Evolutionary conservation across 2,797 vertebrate species (phyloP), one percentile per base, ranked within the genome.

Genomic region (Zalophus californianus): DNA sequence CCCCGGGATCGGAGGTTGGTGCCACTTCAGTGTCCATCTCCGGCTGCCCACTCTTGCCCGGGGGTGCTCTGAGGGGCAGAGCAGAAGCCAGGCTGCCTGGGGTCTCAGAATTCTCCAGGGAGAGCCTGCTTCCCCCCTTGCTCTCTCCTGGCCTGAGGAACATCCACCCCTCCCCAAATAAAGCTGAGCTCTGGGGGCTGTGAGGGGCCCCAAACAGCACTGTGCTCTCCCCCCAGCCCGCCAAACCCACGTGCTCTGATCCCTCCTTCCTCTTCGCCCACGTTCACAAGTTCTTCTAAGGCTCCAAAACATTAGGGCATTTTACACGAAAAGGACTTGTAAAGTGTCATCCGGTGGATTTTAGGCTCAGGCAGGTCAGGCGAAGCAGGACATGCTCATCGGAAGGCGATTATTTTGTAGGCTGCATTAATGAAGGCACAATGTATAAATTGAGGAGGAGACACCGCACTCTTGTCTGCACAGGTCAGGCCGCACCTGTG

Each of bases 1-100:
- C 1, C 29, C 0, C 1, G 0, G 35, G 85, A 41, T 35, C 1
- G 2, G 35, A 7, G 2, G 15, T 7, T 0, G 0, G 20, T 13
- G 3, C 23, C 64, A 14, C 38, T 7, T 27, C 23, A 44, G 70
- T 23, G 38, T 4, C 38, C 35, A 23, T 7, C 20, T 0, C 11
- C 2, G 5, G 62, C 78, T 4, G 21, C 41, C 9, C 41, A 2
- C 66, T 3, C 16, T 1, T 4, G 15, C 90, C 52, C 1, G 0
- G n/a, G 3, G 3, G 32, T 11, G 44, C 41, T 35, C 56, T 2
- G 29, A 12, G 41, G 41, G 23, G 7, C 68, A 5, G 13, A 1
- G 0, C 25, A 13, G 90, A 16, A 2, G 18, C 44, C 21, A 15
- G 27, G 60, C 60, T 62, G 64, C 16, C 32, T 15, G 7, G 32